Base-by-base conservation (phyloP, 2,113 vertebrate genomes). In the Beaufortia kweichowensis region DNA sequence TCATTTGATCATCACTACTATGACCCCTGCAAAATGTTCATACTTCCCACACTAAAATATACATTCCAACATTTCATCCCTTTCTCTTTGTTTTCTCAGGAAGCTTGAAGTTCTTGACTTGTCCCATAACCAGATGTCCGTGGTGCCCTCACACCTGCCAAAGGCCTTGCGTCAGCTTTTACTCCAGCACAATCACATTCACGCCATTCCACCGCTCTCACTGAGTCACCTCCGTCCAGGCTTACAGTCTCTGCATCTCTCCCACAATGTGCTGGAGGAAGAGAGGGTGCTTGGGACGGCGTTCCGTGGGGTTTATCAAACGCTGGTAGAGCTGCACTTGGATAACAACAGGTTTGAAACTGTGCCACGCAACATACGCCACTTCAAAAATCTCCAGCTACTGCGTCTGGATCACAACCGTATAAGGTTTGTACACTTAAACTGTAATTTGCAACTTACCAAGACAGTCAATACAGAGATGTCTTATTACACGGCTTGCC, bases 171-270 rank as follows among this genome's bases (percentile, higher is more conserved):
- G 43, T 6, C 85, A 84, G 35, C 90, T 94, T n/a, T 81, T 31
- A 0, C 83, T 93, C 17, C 88, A 92, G n/a, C 90, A 94, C 87
- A 93, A 93, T 87, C 75, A 24, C 71, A 90, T 94, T 8, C 82
- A 88, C 46, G 62, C 69, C 66, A 85, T 95, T 74, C 91, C 91
- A 0, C 78, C 87, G 14, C 88, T 90, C 3, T 75, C 87, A 0
- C 91, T 93, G 14, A 84, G 84, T 0, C 93, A 93, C 87, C 77
- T 92, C 84, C 89, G 84, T 1, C 93, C 92, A 0, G 90, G 91
- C 46, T 87, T 94, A 0, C 89, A 87, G 82, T 87, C 86, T 26
- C 90, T 94, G 35, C 35, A 62, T n/a, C 88, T 94, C 9, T 93
- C 93, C 64, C 86, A 93, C 86, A 94, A 93, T 48, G 69, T 56